A percentile compares a stretch with the other conserved stretches of the same genome.
Conservation (phyloP, 1,140 invertebrate species). For the Helicorthomorpha holstii region DNA sequence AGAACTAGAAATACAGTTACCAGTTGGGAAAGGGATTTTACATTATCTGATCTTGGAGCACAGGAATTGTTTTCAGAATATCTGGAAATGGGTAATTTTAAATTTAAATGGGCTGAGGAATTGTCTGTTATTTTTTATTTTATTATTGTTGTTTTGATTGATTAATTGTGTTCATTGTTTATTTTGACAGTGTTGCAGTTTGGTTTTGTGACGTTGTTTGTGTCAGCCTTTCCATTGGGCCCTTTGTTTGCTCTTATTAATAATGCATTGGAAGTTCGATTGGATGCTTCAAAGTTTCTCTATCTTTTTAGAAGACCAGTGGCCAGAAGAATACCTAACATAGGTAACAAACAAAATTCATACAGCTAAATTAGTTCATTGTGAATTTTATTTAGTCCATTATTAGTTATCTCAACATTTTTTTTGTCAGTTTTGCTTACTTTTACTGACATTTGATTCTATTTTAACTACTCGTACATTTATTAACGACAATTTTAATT, state of each 20-base stretch:
- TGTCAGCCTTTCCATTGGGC: slow-evolving; percentile 72
- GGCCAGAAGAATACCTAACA: slow-evolving; percentile 61
- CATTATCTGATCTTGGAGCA: slow-evolving; percentile 70
- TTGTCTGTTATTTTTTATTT: too few species aligned
- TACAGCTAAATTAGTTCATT: too few species aligned
- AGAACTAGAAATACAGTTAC: too few species aligned
- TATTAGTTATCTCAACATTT: too few species aligned
- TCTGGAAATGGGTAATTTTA: slow-evolving; percentile 75
- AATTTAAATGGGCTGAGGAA: neutral
- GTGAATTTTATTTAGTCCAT: too few species aligned
- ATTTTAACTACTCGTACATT: too few species aligned
- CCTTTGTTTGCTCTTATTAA: slow-evolving; percentile 71
- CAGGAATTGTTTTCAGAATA: slow-evolving; percentile 91
- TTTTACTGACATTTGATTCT: too few species aligned
- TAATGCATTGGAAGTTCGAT: slow-evolving; percentile 72
- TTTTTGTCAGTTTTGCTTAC: too few species aligned
- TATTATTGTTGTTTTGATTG: neutral
- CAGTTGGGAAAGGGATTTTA: slow-evolving; percentile 77
- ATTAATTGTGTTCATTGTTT: slow-evolving; percentile 3
- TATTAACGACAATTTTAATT: too few species aligned
- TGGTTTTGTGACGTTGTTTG: slow-evolving; percentile 79
- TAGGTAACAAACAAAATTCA: slow-evolving; percentile 44
- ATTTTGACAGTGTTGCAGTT: slow-evolving; percentile 62
- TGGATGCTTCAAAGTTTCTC: slow-evolving; percentile 76
- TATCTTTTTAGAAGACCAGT: slow-evolving; percentile 66